Evolutionary conservation across 1,140 invertebrate species (phyloP), one percentile per base, ranked within the genome.

Genomic region (Kradibia gibbosae): DNA sequence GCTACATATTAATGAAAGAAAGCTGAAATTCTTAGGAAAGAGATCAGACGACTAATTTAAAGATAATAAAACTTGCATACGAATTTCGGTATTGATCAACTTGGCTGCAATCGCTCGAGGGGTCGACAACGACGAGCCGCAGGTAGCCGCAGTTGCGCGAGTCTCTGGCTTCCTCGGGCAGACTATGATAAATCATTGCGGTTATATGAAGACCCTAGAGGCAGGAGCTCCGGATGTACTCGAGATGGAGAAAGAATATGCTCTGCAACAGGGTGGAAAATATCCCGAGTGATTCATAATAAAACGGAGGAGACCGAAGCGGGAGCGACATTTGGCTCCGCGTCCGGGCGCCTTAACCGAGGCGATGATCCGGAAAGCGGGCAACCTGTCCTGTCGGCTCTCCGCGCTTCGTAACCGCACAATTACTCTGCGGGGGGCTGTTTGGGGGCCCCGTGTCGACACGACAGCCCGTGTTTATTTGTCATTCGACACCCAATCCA

Each of bases 341-440:
- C 70, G 72, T 5, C 39, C 20, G 25, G 25, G 1, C 60, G 78
- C 62, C 62, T 65, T 55, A 65, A 42, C 28, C 11, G 71, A 76
- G 82, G 72, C 84, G 86, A 88, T 88, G 87, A 87, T 86, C 86
- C 88, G 87, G 89, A 86, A 89, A 88, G 70, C 55, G 81, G 73
- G 79, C 88, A 88, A 89, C 88, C 88, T 89, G 88, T 84, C 75
- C 76, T n/a, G 31, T 34, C 25, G 57, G 22, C 39, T 25, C 13
- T 74, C 48, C 45, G 48, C 67, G 15, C 70, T 28, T 77, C 84
- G 81, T 82, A 80, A 83, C 83, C 72, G 53, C 42, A 88, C 85
- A 87, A 88, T 89, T 82, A 83, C 88, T 85, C 88, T 83, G 74
- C 70, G 78, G 88, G 89, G 89, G 87, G 86, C 82, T 83, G 87